phyloP scores from a whole-genome alignment of 2,888 invertebrate genomes.

The Rhyacophila evoluta region DNA sequence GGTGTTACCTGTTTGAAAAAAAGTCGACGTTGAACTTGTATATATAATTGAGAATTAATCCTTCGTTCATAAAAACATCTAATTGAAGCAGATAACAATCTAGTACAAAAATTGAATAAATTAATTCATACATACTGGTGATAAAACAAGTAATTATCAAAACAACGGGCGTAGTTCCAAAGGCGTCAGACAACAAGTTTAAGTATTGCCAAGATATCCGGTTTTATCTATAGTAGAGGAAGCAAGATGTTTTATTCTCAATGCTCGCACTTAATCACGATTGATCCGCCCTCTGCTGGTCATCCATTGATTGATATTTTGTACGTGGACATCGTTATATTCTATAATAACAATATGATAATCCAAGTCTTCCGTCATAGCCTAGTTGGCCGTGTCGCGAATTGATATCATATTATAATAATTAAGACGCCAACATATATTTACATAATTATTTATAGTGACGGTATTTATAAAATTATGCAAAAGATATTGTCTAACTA shows the following conservation, averaged over 20 bases:
- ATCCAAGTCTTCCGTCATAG: too few species aligned
- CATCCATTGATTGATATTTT: background rate
- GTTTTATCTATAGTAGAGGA: background rate
- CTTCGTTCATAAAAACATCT: constrained; percentile 2
- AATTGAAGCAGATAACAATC: constrained; percentile 15
- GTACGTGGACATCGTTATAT: background rate
- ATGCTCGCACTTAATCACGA: background rate
- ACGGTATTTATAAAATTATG: too few species aligned
- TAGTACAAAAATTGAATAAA: background rate
- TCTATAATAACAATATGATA: too few species aligned
- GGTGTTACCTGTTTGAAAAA: background rate
- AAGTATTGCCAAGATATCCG: background rate
- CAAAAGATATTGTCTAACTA: too few species aligned
- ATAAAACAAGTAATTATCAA: background rate
- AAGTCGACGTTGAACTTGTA: background rate
- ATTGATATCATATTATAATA: too few species aligned
- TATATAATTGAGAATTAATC: constrained; percentile 16
- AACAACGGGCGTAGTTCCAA: constrained; percentile 3
- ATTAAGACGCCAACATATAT: too few species aligned
- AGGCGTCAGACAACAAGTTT: background rate
- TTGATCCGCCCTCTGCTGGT: background rate
- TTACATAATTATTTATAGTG: too few species aligned
- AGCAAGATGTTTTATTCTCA: background rate
- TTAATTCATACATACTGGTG: background rate
- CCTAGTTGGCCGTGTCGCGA: too few species aligned